Base-by-base conservation (phyloP, 2,888 invertebrate genomes). In the Synanthedon vespiformis region DNA sequence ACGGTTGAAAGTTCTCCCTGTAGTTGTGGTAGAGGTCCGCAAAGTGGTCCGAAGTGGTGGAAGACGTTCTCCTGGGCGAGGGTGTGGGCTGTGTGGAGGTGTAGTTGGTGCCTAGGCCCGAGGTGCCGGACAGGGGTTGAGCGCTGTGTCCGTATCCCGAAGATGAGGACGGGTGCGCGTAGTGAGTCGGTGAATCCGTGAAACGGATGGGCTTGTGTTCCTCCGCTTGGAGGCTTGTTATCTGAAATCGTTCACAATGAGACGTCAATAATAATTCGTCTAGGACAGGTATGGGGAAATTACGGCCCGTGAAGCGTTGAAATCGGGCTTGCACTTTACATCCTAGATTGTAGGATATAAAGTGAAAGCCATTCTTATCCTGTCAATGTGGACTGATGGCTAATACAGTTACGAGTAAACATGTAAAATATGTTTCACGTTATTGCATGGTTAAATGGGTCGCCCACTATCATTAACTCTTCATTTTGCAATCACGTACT, bases 111-210 rank as follows among this genome's bases (percentile, higher is more conserved):
- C 89, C 84, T 12, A 88, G 77, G 0, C 89, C 88, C 10, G 89
- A 89, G 2, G 89, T 88, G 5, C 79, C 76, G 4, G 89, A 89
- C 1, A 89, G 72, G 0, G 89, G 89, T 41, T 68, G 83, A 0
- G 80, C 88, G 1, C 89, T 89, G 54, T 86, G 80, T 0, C 88
- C 89, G 68, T 83, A 85, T 13, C 84, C 86, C 0, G 87, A 86
- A 0, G 88, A 85, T 0, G 88, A 84, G 49, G 86, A 88, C 4
- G 86, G 74, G 53, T 82, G 88, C 4, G 88, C 88, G 73, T 92
- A 92, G 65, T 92, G 93, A 54, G 91, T 92, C 12, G 92, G 93
- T 2, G 93, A 92, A 73, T 94, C 93, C 0, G 93, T 92, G 77
- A 93, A 93, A 53, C 93, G 85, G 51, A 93, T 77, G 1, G 93